Conservation (phyloP, 2,113 vertebrate genomes). For the Caretta caretta region DNA sequence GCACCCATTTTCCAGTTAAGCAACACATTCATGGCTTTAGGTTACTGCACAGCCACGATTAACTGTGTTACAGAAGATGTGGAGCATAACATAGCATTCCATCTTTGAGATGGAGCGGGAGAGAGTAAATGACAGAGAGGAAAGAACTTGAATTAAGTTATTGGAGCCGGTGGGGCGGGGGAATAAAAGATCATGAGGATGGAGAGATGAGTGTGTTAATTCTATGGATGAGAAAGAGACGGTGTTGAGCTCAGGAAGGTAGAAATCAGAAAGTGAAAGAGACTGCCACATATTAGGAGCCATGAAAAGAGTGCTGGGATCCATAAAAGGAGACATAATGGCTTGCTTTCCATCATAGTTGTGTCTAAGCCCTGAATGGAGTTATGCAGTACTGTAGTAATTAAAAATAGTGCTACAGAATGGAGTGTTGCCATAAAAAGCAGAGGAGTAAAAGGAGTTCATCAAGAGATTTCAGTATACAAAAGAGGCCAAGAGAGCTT, state of each 20-base stretch:
- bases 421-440: constrained; percentile 20
- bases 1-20: background rate
- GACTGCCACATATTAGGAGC: constrained; percentile 45
- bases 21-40: rapidly evolving
- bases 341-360: background rate
- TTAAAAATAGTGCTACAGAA: constrained; percentile 68
- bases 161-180: background rate
- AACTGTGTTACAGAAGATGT: background rate
- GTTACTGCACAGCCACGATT: background rate
- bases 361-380: constrained; percentile 34
- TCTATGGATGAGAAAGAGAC: constrained; percentile 38
- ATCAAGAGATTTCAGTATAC: constrained; percentile 37
- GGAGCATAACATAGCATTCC: background rate
- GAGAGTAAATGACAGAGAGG: background rate
- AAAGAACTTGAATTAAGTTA: background rate
- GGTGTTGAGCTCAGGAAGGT: constrained; percentile 31
- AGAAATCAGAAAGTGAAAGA: constrained; percentile 46
- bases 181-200: background rate
- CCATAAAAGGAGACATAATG: constrained; percentile 57
- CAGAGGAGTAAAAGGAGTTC: constrained; percentile 39
- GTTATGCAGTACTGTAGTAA: constrained; percentile 46
- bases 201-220: constrained; percentile 20
- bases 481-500: background rate
- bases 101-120: background rate
- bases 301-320: constrained; percentile 54